Base-by-base conservation (phyloP, 1,140 invertebrate genomes). In the Thalassaphorura encarpata region DNA sequence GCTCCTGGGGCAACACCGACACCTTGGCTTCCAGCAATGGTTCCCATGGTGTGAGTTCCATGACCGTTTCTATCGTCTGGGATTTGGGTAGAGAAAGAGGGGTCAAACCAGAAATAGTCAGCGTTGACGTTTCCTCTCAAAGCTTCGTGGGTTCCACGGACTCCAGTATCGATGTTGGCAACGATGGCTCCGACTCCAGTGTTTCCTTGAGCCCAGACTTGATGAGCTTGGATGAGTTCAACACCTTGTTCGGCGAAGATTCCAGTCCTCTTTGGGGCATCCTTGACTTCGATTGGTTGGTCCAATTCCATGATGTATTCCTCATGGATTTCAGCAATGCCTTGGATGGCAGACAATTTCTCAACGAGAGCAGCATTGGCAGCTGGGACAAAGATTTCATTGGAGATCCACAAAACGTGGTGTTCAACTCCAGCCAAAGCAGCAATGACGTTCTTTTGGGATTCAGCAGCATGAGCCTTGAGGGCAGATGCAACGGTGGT, bases 21-120 rank as follows among this genome's bases (percentile, higher is more conserved):
- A 2, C 31, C 41, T 15, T 45, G 27, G 16, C 51, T 52, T 16
- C 61, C 61, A 18, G 57, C 61, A 46, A 63, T 56, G 23, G 31
- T 46, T 16, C 6, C 54, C 31, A 8, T 1, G n/a, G 15, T 33
- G 18, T 3, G 28, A n/a, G 53, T 55, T 39, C 56, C 56, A 36
- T 58, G 56, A n/a, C 47, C 56, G 13, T 52, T 42, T 39, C 27
- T 2, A 27, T 58, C 56, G 47, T 47, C 53, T 6, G 56, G 56
- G 3, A 21, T 40, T 26, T 21, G 4, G 8, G 49, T 53, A 1
- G 2, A 19, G n/a, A 6, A 2, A 29, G 41, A 26, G 16, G 56
- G 56, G 33, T 58, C 56, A 21, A 13, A 48, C 56, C 56, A 58
- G n/a, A n/a, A n/a, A n/a, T n/a, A n/a, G n/a, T n/a, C n/a, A 15